Percentiles rank a stretch among this genome's conserved stretches.
Evolutionary conservation across 2,888 invertebrate species (phyloP).

Genomic region (Spialia ferax): DNA sequence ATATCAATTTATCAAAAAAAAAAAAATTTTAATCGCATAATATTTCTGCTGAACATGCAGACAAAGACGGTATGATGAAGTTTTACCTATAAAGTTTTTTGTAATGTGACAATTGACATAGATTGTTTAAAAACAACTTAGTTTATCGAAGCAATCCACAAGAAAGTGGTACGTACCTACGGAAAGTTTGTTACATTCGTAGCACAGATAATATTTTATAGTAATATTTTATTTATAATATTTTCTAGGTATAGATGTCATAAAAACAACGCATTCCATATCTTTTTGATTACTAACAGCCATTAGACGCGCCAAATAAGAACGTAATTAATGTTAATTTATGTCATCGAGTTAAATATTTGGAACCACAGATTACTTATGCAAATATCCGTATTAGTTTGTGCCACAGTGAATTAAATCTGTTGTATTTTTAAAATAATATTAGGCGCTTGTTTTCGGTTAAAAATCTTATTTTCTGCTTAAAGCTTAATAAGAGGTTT

Average conservation of each 20-base stretch:
- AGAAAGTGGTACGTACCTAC: not conserved
- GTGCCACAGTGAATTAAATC: constrained; percentile 6
- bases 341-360: constrained; percentile 14
- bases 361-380: constrained; percentile 12
- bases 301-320: constrained; percentile 5
- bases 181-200: not conserved
- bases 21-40: too few relatives aligned
- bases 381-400: constrained; percentile 6
- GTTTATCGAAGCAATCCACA: not conserved
- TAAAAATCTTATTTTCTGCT: too few relatives aligned
- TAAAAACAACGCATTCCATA: constrained; percentile 14
- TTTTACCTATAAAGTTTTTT: too few relatives aligned
- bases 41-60: too few relatives aligned
- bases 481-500: too few relatives aligned
- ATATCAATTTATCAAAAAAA: too few relatives aligned
- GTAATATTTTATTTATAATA: too few relatives aligned
- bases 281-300: not conserved
- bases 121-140: too few relatives aligned
- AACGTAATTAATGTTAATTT: constrained; percentile 21
- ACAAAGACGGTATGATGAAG: too few relatives aligned
- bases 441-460: not conserved
- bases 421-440: not conserved
- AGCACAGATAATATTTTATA: too few relatives aligned
- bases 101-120: too few relatives aligned
- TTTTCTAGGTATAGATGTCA: not conserved